Percentiles rank a stretch among this genome's conserved stretches.
These are phyloP conservation scores for Stictonetta naevosa DNA, from an alignment of 2,113 vertebrate genomes.

Conservation along the genomic window DNA sequence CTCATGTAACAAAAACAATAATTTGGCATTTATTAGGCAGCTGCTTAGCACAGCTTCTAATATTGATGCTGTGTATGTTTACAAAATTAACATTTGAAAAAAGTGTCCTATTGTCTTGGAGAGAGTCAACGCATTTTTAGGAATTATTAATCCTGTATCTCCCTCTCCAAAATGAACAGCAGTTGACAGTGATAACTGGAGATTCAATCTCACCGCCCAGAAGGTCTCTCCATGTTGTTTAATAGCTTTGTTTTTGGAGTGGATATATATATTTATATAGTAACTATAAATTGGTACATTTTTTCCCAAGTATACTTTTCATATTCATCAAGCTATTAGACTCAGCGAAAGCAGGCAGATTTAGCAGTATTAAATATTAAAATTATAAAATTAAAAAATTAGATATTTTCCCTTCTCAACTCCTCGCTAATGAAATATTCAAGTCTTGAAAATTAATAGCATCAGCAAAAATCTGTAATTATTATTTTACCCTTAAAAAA, in stretches of 20 bases:
- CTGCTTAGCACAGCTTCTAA: not conserved
- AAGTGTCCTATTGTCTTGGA: not conserved
- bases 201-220: not conserved
- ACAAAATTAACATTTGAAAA: not conserved
- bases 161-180: not conserved
- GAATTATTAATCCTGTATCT: not conserved
- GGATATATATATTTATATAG: not conserved
- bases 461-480: slow-evolving; percentile 44
- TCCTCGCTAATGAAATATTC: slow-evolving; percentile 35
- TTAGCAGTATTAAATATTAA: slow-evolving; percentile 14
- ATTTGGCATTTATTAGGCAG: not conserved
- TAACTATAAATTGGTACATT: not conserved
- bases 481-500: slow-evolving; percentile 24
- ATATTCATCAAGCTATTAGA: not conserved
- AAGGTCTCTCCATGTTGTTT: not conserved
- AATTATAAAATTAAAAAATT: too few species aligned
- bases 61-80: not conserved
- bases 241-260: not conserved
- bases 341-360: slow-evolving; percentile 9
- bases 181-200: not conserved
- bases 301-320: not conserved
- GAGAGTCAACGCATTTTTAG: not conserved
- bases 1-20: not conserved
- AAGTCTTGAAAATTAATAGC: slow-evolving; percentile 20
- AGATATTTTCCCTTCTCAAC: slow-evolving; percentile 20